Base-by-base conservation (phyloP, 2,797 vertebrate genomes). In the Myotis daubentonii region DNA sequence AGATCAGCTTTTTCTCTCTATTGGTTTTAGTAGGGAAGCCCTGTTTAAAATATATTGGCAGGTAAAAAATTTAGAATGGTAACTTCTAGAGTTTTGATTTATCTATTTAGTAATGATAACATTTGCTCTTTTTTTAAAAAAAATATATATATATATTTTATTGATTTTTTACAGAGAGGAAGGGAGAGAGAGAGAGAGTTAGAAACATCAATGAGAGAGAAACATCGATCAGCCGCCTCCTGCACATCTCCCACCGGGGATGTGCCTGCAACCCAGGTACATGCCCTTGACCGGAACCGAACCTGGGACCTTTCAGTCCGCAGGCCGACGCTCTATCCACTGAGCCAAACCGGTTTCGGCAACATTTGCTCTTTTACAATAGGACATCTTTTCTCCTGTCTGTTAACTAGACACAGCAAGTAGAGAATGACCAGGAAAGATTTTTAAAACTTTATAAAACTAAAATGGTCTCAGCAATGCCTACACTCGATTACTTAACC, bases 401-500 rank as follows among this genome's bases (percentile, higher is more conserved):
- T 75, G 16, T 30, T 33, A 85, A 62, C 7, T 33, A 84, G 10
- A 3, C 19, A 70, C 2, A 87, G 66, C 82, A 85, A 85, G 65
- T 68, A 33, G 82, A 84, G 19, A 74, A 47, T 33, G 70, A 47
- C 49, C 47, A 65, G 20, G 15, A 44, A 10, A 41, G n/a, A n/a
- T 66, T 79, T 89, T 15, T 47, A 62, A 41, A 76, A 87, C 22
- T 70, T 91, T 75, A 44, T 44, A 78, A 94, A 89, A 70, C 12
- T n/a, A 72, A 44, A 13, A 47, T 86, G 33, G 66, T 96, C 62
- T 87, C 75, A 86, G 15, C 3, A 41, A 92, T 71, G 86, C 49
- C 49, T 74, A 92, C n/a, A 83, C 75, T 83, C 89, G 36, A 84
- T 83, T 92, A 78, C 20, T 84, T 83, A 83, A 86, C 25, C 20